A percentile compares a stretch with the other conserved stretches of the same genome.
Evolutionary conservation across 2,113 vertebrate species (phyloP).

Genomic region (Thryonomys swinderianus): DNA sequence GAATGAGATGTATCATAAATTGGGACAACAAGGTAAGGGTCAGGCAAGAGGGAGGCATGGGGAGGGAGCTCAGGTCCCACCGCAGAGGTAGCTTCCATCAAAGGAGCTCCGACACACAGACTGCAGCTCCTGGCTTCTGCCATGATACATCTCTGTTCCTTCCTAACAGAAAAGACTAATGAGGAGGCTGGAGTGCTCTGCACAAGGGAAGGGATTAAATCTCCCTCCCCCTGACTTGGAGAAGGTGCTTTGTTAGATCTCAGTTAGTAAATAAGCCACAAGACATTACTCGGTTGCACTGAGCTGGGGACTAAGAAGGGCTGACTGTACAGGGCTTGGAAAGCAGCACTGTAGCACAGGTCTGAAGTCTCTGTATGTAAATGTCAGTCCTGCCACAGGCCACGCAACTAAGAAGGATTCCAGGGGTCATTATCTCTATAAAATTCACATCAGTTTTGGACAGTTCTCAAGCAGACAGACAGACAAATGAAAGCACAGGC

Average conservation of each 20-base stretch:
- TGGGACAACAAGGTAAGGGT: not conserved
- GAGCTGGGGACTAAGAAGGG: not conserved
- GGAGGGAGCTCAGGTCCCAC: not conserved
- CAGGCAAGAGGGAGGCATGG: not conserved
- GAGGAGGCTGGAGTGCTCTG: conserved; percentile 8
- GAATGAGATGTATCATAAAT: not conserved
- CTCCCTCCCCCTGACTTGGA: conserved; percentile 37
- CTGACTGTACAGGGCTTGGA: not conserved
- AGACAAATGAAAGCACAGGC: not conserved
- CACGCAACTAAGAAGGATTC: not conserved
- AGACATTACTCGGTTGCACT: not conserved
- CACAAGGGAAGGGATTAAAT: conserved; percentile 36
- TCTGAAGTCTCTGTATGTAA: not conserved
- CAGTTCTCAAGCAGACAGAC: not conserved
- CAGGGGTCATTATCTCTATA: not conserved
- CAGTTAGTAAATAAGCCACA: not conserved
- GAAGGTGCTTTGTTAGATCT: conserved; percentile 29
- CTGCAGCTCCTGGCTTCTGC: not conserved
- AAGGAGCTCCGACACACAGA: not conserved
- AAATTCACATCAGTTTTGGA: not conserved
- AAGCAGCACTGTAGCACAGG: not conserved
- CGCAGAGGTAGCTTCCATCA: not conserved
- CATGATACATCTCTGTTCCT: not conserved
- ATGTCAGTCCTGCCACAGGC: not conserved
- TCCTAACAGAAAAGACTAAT: conserved; percentile 3